Percentiles rank a stretch among this genome's conserved stretches.
Evolutionary conservation across 2,797 vertebrate species (phyloP).

Genomic region (Chaunax sp.): DNA sequence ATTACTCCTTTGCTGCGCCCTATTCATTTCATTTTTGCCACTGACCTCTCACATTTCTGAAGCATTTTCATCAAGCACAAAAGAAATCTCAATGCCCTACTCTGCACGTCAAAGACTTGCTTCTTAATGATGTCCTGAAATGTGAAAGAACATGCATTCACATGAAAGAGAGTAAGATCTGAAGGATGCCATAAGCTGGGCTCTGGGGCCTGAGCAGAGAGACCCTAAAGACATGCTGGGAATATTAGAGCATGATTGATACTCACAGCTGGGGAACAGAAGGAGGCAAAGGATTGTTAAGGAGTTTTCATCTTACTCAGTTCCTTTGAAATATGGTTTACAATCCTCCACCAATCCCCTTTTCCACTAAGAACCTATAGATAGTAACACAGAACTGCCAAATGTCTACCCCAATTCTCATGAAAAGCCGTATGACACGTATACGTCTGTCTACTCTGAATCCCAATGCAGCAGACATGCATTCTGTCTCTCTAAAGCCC

Average conservation of each 20-base stretch:
- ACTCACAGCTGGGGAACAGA: slow-evolving; percentile 69
- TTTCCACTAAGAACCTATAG: slow-evolving; percentile 67
- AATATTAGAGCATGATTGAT: slow-evolving; percentile 80
- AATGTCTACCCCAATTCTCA: slow-evolving; percentile 57
- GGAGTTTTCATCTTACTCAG: slow-evolving; percentile 62
- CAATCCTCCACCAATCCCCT: slow-evolving; percentile 54
- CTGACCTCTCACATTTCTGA: slow-evolving; percentile 31
- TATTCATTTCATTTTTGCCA: slow-evolving; percentile 4
- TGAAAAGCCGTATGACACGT: slow-evolving; percentile 47
- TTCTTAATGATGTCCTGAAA: slow-evolving; percentile 70
- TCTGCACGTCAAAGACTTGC: slow-evolving; percentile 47
- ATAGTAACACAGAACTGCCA: slow-evolving; percentile 54
- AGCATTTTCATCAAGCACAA: slow-evolving; percentile 47
- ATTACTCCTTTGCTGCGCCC: neutral
- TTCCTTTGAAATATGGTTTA: slow-evolving; percentile 74
- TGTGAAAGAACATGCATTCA: slow-evolving; percentile 62
- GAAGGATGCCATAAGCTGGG: slow-evolving; percentile 74
- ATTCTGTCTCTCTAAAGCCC: neutral
- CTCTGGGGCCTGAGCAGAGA: slow-evolving; percentile 67
- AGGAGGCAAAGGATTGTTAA: slow-evolving; percentile 58
- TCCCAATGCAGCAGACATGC: slow-evolving; percentile 19
- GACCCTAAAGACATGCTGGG: slow-evolving; percentile 74
- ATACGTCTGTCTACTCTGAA: slow-evolving; percentile 18
- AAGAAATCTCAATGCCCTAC: slow-evolving; percentile 23
- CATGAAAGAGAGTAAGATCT: slow-evolving; percentile 79